Evolutionary conservation across 2,113 vertebrate genomes (phyloP), one percentile per base, ranked within the genome.

Genomic region (Campylorhamphus procurvoides): DNA sequence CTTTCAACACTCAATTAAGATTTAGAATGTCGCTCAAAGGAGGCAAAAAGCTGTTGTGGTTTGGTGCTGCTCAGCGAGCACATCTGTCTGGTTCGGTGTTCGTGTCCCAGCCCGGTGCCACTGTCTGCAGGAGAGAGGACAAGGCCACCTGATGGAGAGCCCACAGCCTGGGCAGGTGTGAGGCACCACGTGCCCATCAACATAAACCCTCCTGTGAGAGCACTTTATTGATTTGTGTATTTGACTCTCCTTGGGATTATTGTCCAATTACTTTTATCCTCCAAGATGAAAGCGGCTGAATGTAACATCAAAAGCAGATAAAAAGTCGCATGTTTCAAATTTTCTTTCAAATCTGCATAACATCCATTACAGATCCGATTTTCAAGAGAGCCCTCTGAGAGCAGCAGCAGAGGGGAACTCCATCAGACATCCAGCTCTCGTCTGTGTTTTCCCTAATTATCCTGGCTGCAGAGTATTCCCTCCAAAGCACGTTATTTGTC

Each of bases 261-360:
- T 94, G 96, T 92, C 91, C 89, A 96, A 94, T 95, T 96, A 95
- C 93, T 96, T 96, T 96, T 92, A 96, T 96, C 96, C 95, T 95
- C 64, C 2, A 53, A 93, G 92, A 96, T 95, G 93, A 96, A 97
- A 96, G 96, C 46, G 40, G 67, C 79, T 72, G 87, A 94, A 84
- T 46, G 72, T 22, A 94, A 93, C 94, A 96, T 97, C 95, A 97
- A 96, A 97, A 97, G 93, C 75, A 90, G 78, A 89, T 81, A 91
- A 88, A 91, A 94, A 94, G 91, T 91, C 4, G 11, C 84, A 66
- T 87, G 80, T 96, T 96, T 94, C 93, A 63, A 92, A 88, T 96
- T 97, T 95, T 90, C 86, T 88, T 85, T 93, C 55, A 75, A 86
- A 97, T 95, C 87, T 97, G 94, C 92, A 79, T 95, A 96, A 94